Percentiles rank a stretch among this genome's conserved stretches.
phyloP scores from a whole-genome alignment of 2,113 vertebrate species.

The Hemiscyllium ocellatum region DNA sequence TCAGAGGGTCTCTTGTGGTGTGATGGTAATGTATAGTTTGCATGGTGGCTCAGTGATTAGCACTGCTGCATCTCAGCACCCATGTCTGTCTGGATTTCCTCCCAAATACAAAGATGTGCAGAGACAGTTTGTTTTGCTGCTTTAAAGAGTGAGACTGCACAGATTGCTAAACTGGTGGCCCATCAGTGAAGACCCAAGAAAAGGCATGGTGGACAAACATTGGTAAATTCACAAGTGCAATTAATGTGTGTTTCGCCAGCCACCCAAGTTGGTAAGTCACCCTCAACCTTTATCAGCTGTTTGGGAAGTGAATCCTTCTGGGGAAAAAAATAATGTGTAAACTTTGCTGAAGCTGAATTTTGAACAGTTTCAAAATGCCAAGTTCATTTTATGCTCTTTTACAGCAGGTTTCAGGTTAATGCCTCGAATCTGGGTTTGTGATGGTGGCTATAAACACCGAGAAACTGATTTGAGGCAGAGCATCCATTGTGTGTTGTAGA shows the following conservation, averaged over 20 bases:
- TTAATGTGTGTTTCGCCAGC: slow-evolving; percentile 65
- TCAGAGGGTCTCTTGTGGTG: no score
- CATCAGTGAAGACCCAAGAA: slow-evolving; percentile 73
- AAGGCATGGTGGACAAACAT: slow-evolving; percentile 56
- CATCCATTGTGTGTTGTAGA: background rate
- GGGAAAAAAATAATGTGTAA: background rate
- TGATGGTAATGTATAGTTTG: no score
- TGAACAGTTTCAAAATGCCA: background rate
- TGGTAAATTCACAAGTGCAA: slow-evolving; percentile 80
- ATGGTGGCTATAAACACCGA: background rate
- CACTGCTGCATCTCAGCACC: no score
- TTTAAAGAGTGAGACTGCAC: slow-evolving; percentile 66
- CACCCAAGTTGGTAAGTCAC: slow-evolving; percentile 61
- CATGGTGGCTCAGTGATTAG: no score
- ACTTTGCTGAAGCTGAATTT: background rate
- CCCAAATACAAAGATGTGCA: no score
- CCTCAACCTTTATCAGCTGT: background rate
- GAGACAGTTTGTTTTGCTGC: slow-evolving; percentile 73
- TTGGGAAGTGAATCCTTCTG: background rate
- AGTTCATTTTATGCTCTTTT: background rate
- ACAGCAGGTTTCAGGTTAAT: background rate
- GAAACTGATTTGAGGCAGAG: background rate
- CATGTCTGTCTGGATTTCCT: no score
- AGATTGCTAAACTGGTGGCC: slow-evolving; percentile 78
- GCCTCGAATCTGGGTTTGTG: background rate